A percentile compares a stretch with the other conserved stretches of the same genome.
Conservation (phyloP, 2,797 vertebrate genomes). For the Liasis olivaceus region DNA sequence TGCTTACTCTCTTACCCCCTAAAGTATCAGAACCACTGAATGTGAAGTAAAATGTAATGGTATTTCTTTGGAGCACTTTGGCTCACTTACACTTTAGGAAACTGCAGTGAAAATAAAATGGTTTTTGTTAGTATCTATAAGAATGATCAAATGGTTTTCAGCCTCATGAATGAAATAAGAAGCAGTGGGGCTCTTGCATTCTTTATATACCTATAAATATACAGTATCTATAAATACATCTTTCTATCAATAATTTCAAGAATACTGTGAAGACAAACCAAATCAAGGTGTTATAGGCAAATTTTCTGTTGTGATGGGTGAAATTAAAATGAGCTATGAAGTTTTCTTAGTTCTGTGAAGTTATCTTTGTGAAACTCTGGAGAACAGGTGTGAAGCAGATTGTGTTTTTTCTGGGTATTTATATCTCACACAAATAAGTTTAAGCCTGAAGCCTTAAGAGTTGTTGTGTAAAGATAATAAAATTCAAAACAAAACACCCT, state of each 20-base stretch:
- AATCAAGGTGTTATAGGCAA: conserved; percentile 3
- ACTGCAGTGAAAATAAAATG: neutral
- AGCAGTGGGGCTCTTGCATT: neutral
- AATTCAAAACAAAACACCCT: too few species aligned
- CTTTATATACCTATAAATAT: conserved; percentile 29
- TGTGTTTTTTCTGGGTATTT: too few species aligned
- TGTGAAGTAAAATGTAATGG: neutral
- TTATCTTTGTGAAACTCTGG: too few species aligned
- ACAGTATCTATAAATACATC: conserved; percentile 1
- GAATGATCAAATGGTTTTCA: neutral
- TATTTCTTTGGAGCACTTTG: neutral
- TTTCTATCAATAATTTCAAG: conserved; percentile 26
- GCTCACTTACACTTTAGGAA: conserved; percentile 24
- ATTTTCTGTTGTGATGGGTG: conserved; percentile 8
- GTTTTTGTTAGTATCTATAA: neutral
- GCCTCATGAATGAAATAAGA: conserved; percentile 4
- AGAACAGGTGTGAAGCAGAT: too few species aligned
- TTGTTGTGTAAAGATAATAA: too few species aligned
- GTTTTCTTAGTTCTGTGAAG: neutral
- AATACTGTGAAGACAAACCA: conserved; percentile 26
- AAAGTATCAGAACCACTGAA: neutral
- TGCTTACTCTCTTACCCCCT: neutral
- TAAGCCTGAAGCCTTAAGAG: too few species aligned
- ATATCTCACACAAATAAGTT: too few species aligned
- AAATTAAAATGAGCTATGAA: neutral